A percentile compares a stretch with the other conserved stretches of the same genome.
phyloP scores from a whole-genome alignment of 2,888 invertebrate genomes.

The Drosophila ustulata region DNA sequence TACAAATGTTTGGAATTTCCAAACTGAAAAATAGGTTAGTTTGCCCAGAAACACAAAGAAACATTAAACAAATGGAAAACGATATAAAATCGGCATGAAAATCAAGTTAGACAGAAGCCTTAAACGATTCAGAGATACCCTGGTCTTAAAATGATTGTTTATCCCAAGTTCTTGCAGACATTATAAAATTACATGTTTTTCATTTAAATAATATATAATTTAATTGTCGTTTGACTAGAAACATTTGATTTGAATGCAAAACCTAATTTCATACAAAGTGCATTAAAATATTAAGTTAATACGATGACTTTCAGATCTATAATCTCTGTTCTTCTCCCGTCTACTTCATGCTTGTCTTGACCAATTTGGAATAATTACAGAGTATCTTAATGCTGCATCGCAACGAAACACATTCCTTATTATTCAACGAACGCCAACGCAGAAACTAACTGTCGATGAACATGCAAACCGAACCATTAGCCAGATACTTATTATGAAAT shows the following conservation, averaged over 20 bases:
- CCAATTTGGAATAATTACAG: not conserved
- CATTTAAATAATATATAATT: too few species aligned
- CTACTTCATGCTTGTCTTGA: not conserved
- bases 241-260: too few species aligned
- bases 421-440: not conserved
- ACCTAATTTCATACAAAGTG: not conserved
- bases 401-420: slow-evolving; percentile 34
- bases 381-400: not conserved
- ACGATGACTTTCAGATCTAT: not conserved
- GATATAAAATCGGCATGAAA: not conserved
- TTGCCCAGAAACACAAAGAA: slow-evolving; percentile 13
- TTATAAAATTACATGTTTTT: too few species aligned
- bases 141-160: too few species aligned
- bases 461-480: slow-evolving; percentile 53
- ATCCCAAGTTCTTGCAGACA: too few species aligned
- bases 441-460: slow-evolving; percentile 45
- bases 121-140: not conserved
- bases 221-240: too few species aligned
- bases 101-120: slow-evolving; percentile 29
- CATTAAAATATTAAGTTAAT: not conserved
- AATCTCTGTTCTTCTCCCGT: not conserved
- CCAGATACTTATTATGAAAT: slow-evolving; percentile 20
- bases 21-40: slow-evolving; percentile 60
- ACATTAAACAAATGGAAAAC: slow-evolving; percentile 1
- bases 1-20: slow-evolving; percentile 64